Percentiles rank a stretch among this genome's conserved stretches.
These are phyloP conservation scores for Drosophila limbata DNA, from an alignment of 2,888 invertebrate species.

Conservation along the genomic window DNA sequence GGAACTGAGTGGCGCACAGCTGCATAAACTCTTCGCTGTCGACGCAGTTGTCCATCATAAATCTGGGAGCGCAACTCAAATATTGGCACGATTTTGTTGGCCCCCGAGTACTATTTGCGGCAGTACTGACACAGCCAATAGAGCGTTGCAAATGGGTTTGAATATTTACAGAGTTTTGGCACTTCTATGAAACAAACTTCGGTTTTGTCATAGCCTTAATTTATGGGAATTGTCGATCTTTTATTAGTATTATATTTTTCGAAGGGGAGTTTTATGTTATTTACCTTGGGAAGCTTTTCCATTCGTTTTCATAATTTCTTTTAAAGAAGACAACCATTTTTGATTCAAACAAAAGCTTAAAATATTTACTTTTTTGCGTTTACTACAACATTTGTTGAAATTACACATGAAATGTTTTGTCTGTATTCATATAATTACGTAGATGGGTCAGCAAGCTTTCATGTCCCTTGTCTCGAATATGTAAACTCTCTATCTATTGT, in stretches of 20 bases:
- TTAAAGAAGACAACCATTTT: no score
- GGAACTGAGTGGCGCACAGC: conserved; percentile 14
- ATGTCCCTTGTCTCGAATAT: no score
- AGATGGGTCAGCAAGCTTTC: no score
- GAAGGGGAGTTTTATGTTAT: not conserved
- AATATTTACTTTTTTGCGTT: no score
- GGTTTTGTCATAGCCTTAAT: not conserved
- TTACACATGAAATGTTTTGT: no score
- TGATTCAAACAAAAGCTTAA: no score
- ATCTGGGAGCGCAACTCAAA: conserved; percentile 58
- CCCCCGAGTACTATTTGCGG: conserved; percentile 35
- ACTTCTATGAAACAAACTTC: not conserved
- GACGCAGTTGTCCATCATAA: conserved; percentile 63
- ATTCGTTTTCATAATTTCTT: no score
- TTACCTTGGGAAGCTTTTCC: no score
- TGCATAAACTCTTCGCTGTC: conserved; percentile 53
- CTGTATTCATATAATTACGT: no score
- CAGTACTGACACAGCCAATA: conserved; percentile 2
- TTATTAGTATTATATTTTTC: not conserved
- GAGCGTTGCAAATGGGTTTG: conserved; percentile 5
- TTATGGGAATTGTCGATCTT: not conserved
- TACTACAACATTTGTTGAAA: no score
- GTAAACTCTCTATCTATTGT: no score
- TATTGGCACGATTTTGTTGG: conserved; percentile 50
- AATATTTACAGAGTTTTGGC: conserved; percentile 6